Percentiles rank a stretch among this genome's conserved stretches.
phyloP scores from a whole-genome alignment of 1,140 invertebrate species.

The Tetramorium simillimum region DNA sequence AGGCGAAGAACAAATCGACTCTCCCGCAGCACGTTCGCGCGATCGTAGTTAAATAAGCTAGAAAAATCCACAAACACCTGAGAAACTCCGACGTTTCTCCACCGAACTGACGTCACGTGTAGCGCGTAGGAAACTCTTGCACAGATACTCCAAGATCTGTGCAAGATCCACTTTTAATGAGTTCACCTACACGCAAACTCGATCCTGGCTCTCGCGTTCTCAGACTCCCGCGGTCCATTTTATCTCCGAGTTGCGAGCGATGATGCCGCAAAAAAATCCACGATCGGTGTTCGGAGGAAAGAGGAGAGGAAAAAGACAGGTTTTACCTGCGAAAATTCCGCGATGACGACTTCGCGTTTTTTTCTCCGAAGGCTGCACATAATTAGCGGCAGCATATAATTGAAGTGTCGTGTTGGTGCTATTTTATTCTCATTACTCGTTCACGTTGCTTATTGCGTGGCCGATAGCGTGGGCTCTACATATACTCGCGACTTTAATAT shows the following conservation, averaged over 20 bases:
- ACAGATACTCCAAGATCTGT: slow-evolving; percentile 1
- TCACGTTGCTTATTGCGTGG: slow-evolving; percentile 6
- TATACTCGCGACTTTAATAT: not conserved
- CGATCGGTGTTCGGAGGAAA: not conserved
- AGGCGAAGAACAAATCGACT: not conserved
- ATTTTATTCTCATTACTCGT: slow-evolving; percentile 5
- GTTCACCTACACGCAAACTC: slow-evolving; percentile 31
- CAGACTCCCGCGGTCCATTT: not conserved
- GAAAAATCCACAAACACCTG: slow-evolving; percentile 31
- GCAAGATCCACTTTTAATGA: slow-evolving; percentile 41
- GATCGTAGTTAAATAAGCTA: slow-evolving; percentile 20
- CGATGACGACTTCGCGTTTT: slow-evolving; percentile 8
- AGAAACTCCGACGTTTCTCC: not conserved
- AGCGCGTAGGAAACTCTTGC: not conserved
- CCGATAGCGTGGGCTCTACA: not conserved
- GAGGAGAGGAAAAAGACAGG: not conserved
- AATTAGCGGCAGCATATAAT: slow-evolving; percentile 34
- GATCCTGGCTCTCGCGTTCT: not conserved
- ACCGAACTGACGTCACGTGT: slow-evolving; percentile 5
- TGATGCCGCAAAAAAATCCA: not conserved
- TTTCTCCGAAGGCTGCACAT: slow-evolving; percentile 33
- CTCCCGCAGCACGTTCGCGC: not conserved
- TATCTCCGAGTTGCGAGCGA: slow-evolving; percentile 2
- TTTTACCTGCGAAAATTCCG: not conserved
- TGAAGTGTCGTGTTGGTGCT: not conserved